Conservation (phyloP, 2,113 vertebrate species). For the Uria lomvia region DNA sequence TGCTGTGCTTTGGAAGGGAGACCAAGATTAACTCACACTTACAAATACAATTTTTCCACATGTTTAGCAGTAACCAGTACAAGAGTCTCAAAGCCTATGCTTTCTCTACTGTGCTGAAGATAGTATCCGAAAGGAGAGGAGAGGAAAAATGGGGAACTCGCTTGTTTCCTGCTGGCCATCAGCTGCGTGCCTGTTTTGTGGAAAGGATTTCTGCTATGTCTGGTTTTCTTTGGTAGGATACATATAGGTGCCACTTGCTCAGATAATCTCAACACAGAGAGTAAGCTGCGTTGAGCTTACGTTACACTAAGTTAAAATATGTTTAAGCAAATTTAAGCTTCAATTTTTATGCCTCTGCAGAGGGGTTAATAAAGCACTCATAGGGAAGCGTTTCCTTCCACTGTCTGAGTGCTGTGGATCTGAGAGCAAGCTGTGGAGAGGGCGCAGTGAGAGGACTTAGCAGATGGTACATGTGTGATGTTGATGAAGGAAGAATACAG, state of each 20-base stretch:
- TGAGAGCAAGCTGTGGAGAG: not conserved
- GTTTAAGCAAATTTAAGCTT: not conserved
- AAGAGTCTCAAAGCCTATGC: not conserved
- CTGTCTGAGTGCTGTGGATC: not conserved
- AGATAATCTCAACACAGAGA: not conserved
- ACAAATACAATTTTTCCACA: not conserved
- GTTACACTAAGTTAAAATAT: not conserved
- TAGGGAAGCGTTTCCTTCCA: not conserved
- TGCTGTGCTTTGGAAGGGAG: not conserved
- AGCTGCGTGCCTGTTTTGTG: not conserved
- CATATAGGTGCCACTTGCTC: not conserved
- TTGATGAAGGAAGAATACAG: not conserved
- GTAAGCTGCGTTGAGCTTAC: not conserved
- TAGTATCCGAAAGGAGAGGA: not conserved
- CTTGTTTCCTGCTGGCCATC: not conserved
- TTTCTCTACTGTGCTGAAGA: not conserved
- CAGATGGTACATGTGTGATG: not conserved
- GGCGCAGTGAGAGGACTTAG: not conserved
- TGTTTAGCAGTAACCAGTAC: not conserved
- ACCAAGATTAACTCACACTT: not conserved
- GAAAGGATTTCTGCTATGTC: not conserved
- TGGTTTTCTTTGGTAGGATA: not conserved
- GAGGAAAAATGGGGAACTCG: not conserved
- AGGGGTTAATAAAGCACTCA: not conserved
- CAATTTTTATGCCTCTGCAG: not conserved